Evolutionary conservation across 2,888 invertebrate species (phyloP), one percentile per base, ranked within the genome.

Genomic region (Lepidochitona cinerea): DNA sequence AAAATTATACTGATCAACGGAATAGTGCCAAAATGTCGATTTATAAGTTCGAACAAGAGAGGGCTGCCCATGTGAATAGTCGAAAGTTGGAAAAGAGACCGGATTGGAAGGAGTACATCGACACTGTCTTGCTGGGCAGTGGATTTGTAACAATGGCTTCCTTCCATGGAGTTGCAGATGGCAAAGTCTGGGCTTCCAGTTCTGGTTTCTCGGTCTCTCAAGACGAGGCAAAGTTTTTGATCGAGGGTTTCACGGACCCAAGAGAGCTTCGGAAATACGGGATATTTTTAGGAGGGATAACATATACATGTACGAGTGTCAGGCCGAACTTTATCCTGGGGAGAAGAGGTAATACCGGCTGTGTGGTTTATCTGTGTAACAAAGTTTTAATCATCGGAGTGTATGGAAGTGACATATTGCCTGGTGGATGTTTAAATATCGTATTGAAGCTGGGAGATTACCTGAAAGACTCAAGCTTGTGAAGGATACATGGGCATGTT

Each of bases 61-160:
- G 26, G 26, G 59, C 59, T 14, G 23, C 59, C 59, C 59, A 59
- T 59, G 26, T 23, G 23, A 59, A 59, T 32, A 59, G 26, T 14
- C 23, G 59, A 2, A 18, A 32, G 29, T 4, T 29, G 32, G 59
- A 84, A 83, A 79, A 82, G 76, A 81, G 83, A 64, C 80, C 81
- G 29, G 80, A 83, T 9, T 85, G 85, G 85, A 79, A 82, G 37
- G 85, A 85, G 68, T 85, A 84, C 74, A 76, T 85, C 65, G 78
- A 81, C 32, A 82, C 77, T 36, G 83, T 85, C 33, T 75, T 85
- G 68, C 73, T 80, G 35, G 84, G 82, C 59, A 84, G 84, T 67
- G 84, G 84, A 9, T 79, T 77, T 68, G 84, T 84, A 1, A 77
- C 80, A 7, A 79, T 78, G 66, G 83, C 83, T 6, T 82, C 85